A percentile compares a stretch with the other conserved stretches of the same genome.
phyloP scores from a whole-genome alignment of 2,113 vertebrate species.

The Lucifuga dentata region DNA sequence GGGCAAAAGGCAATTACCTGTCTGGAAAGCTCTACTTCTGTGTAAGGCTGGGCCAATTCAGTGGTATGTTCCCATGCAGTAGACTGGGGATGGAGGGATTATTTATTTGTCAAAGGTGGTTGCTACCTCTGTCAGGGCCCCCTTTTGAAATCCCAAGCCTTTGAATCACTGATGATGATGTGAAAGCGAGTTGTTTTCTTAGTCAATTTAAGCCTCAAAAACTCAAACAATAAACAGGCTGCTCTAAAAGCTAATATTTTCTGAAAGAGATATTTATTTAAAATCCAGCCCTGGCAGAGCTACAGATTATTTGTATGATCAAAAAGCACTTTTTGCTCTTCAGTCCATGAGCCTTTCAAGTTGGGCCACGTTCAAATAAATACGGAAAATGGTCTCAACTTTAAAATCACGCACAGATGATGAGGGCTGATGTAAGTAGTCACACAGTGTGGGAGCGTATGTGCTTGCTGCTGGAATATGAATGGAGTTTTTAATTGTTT shows the following conservation, averaged over 20 bases:
- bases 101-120: slow-evolving; percentile 77
- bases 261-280: slow-evolving; percentile 80
- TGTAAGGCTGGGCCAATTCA: slow-evolving; percentile 20
- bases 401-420: slow-evolving; percentile 96
- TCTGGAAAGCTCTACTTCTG: slow-evolving; percentile 48
- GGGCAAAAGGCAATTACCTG: slow-evolving; percentile 74
- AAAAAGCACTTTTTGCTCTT: slow-evolving; percentile 86
- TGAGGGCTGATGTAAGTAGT: slow-evolving; percentile 86
- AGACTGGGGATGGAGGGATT: slow-evolving; percentile 33
- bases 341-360: slow-evolving; percentile 85
- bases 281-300: slow-evolving; percentile 80
- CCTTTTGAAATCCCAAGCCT: slow-evolving; percentile 65
- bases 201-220: slow-evolving; percentile 60
- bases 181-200: slow-evolving; percentile 64
- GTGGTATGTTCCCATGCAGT: slow-evolving; percentile 29
- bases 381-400: slow-evolving; percentile 88
- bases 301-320: slow-evolving; percentile 90
- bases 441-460: slow-evolving; percentile 86
- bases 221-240: slow-evolving; percentile 77
- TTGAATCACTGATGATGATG: slow-evolving; percentile 60
- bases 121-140: slow-evolving; percentile 65
- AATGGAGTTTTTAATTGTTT: slow-evolving; percentile 94
- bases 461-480: slow-evolving; percentile 87
- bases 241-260: slow-evolving; percentile 81
- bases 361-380: slow-evolving; percentile 91